These are phyloP conservation scores for Seladonia tumulorum DNA, from an alignment of 2,888 invertebrate species.

Conservation along the genomic window DNA sequence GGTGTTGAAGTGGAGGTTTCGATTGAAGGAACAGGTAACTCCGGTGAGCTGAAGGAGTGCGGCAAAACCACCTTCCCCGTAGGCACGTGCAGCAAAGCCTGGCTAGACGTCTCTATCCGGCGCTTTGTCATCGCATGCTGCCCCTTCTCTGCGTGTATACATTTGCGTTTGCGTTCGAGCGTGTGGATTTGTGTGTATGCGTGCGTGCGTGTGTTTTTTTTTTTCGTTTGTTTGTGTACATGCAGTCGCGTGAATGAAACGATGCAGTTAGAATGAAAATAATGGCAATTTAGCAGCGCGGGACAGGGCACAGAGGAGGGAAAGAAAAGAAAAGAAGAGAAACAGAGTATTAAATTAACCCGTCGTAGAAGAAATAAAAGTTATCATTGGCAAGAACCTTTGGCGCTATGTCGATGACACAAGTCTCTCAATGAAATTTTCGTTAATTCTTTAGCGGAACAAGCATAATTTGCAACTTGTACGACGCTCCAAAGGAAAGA, in stretches of 20 bases:
- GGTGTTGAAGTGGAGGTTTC: constrained; percentile 63
- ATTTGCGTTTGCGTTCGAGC: constrained; percentile 22
- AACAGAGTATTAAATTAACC: constrained; percentile 74
- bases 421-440: background rate
- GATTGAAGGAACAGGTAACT: constrained; percentile 75
- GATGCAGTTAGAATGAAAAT: constrained; percentile 51
- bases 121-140: constrained; percentile 44
- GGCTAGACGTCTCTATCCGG: constrained; percentile 18
- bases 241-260: constrained; percentile 21
- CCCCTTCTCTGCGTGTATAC: background rate
- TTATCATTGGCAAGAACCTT: constrained; percentile 62
- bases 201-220: background rate
- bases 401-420: constrained; percentile 33
- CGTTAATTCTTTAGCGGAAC: background rate
- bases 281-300: constrained; percentile 48
- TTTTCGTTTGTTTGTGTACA: constrained; percentile 5
- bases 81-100: constrained; percentile 43
- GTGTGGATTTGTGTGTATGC: background rate
- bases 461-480: background rate
- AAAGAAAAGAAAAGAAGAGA: constrained; percentile 76
- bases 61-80: constrained; percentile 71
- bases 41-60: constrained; percentile 82
- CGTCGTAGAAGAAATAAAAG: constrained; percentile 69
- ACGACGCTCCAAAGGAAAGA: constrained; percentile 52
- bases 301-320: constrained; percentile 56